A percentile compares a stretch with the other conserved stretches of the same genome.
Conservation (phyloP, 2,888 invertebrate genomes). For the Epirrita christyi region DNA sequence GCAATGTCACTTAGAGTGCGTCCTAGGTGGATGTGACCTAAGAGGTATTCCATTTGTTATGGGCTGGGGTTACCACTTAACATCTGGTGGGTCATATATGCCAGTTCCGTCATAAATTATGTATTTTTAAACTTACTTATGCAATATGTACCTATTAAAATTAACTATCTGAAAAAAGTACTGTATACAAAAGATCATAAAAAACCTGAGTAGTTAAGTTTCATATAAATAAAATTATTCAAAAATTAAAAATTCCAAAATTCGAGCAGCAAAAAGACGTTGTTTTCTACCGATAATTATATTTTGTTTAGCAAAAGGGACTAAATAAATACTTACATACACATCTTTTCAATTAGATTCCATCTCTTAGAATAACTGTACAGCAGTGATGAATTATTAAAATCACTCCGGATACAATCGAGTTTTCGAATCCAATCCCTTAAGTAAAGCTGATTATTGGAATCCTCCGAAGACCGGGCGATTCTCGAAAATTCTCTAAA, state of each 20-base stretch:
- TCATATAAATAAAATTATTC: slow-evolving; percentile 21
- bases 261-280: neutral
- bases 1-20: too few relatives aligned
- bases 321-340: slow-evolving; percentile 48
- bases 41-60: too few relatives aligned
- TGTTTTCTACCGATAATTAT: neutral
- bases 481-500: slow-evolving; percentile 73
- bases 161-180: too few relatives aligned
- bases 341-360: slow-evolving; percentile 58
- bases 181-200: too few relatives aligned
- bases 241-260: neutral
- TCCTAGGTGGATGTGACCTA: too few relatives aligned
- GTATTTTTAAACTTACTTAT: too few relatives aligned
- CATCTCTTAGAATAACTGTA: slow-evolving; percentile 59
- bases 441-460: slow-evolving; percentile 82
- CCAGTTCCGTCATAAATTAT: too few relatives aligned
- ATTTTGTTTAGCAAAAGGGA: neutral
- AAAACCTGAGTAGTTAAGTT: too few relatives aligned
- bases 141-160: too few relatives aligned
- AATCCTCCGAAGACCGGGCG: slow-evolving; percentile 66
- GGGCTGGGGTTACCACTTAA: too few relatives aligned
- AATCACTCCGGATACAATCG: slow-evolving; percentile 79
- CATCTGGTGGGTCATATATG: too few relatives aligned
- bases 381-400: slow-evolving; percentile 80
- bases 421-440: slow-evolving; percentile 80